phyloP scores from a whole-genome alignment of 2,797 vertebrate genomes.

The Bradypus variegatus region DNA sequence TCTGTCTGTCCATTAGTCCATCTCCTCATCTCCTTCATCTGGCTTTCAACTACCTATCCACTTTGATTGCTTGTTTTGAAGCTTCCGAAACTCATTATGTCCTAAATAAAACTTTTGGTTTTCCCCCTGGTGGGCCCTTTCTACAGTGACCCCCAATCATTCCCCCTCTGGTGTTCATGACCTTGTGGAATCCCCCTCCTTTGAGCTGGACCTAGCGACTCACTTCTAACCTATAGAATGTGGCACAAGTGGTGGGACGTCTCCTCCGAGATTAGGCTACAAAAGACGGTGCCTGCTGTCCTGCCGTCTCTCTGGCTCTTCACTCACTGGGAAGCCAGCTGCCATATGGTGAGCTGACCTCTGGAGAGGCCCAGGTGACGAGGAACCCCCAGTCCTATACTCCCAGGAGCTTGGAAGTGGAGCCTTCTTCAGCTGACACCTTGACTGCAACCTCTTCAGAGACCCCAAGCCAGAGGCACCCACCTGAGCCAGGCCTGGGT shows the following conservation, averaged over 20 bases:
- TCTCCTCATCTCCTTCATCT: not conserved
- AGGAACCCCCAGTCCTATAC: not conserved
- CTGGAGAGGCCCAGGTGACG: rapidly evolving
- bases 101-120: not conserved
- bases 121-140: not conserved
- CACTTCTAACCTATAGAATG: rapidly evolving
- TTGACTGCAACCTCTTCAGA: not conserved
- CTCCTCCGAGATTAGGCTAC: not conserved
- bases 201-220: not conserved
- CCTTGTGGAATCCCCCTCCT: not conserved
- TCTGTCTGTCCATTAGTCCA: not conserved
- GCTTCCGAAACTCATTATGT: not conserved
- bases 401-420: not conserved
- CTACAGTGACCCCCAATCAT: not conserved
- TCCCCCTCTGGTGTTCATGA: not conserved
- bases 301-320: not conserved
- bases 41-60: not conserved
- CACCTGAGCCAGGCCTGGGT: not conserved
- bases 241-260: not conserved
- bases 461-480: not conserved
- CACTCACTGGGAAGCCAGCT: not conserved
- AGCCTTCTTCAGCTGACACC: not conserved
- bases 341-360: not conserved
- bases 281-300: no score
- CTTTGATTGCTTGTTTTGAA: not conserved